These are phyloP conservation scores for Solen grandis DNA, from an alignment of 1,140 invertebrate genomes.

Conservation along the genomic window DNA sequence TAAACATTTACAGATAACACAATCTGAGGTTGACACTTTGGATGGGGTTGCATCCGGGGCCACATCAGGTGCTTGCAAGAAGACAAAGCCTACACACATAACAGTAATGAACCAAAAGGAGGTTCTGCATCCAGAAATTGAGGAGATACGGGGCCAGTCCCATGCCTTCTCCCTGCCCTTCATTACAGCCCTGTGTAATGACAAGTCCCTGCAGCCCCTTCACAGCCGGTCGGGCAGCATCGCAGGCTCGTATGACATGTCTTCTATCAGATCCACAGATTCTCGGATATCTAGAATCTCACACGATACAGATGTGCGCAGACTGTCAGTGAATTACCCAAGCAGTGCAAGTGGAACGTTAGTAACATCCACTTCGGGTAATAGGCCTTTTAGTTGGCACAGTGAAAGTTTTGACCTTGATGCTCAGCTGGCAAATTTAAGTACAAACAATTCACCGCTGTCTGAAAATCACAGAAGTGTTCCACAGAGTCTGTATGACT, in stretches of 20 bases:
- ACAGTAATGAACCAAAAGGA: constrained; percentile 71
- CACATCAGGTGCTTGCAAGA: constrained; percentile 3
- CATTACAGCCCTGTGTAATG: constrained; percentile 76
- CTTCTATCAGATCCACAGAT: constrained; percentile 73
- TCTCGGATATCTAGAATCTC: constrained; percentile 67
- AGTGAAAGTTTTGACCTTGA: constrained; percentile 78
- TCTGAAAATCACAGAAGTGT: constrained; percentile 72
- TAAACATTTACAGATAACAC: no score
- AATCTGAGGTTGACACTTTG: constrained; percentile 3
- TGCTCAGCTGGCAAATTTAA: constrained; percentile 56
- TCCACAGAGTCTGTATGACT: constrained; percentile 68
- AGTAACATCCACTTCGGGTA: constrained; percentile 60
- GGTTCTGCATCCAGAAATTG: constrained; percentile 74
- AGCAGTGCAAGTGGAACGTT: constrained; percentile 58
- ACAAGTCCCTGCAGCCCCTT: constrained; percentile 68
- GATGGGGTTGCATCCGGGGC: background rate
- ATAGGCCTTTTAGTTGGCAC: constrained; percentile 77
- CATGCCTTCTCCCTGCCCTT: constrained; percentile 73
- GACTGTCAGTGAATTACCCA: constrained; percentile 72
- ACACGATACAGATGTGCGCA: constrained; percentile 71
- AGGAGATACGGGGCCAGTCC: constrained; percentile 71
- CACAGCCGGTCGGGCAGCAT: constrained; percentile 61
- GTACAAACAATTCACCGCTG: constrained; percentile 21
- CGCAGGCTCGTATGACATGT: constrained; percentile 70
- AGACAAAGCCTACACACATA: constrained; percentile 56